These are phyloP conservation scores for Archips xylosteana DNA, from an alignment of 2,888 invertebrate genomes.

Conservation along the genomic window DNA sequence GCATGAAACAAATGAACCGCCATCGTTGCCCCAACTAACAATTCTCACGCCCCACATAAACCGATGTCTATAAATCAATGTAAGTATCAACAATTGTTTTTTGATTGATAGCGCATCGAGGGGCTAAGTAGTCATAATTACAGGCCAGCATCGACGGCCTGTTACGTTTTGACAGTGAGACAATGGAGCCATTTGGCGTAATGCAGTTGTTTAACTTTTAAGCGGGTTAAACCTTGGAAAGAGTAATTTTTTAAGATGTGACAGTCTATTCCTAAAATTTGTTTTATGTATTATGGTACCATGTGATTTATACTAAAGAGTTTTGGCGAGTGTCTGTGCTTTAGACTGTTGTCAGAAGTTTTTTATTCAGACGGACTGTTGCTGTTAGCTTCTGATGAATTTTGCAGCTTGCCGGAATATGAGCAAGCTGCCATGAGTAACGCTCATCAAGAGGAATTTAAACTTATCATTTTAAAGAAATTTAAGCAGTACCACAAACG, in stretches of 20 bases:
- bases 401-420: too few species aligned
- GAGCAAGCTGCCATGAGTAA: too few species aligned
- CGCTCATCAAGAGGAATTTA: too few species aligned
- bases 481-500: too few species aligned
- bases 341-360: too few species aligned
- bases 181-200: constrained; percentile 41
- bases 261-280: background rate
- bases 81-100: constrained; percentile 39
- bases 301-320: too few species aligned
- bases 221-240: constrained; percentile 11
- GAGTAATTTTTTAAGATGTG: background rate
- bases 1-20: constrained; percentile 21
- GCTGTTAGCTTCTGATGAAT: too few species aligned
- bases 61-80: constrained; percentile 45
- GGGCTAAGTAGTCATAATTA: constrained; percentile 51
- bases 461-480: too few species aligned
- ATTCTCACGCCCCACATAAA: constrained; percentile 44
- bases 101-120: constrained; percentile 48
- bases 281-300: too few species aligned
- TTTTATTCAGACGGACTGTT: too few species aligned
- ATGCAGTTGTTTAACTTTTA: constrained; percentile 28
- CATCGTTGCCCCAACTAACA: constrained; percentile 30
- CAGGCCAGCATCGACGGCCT: constrained; percentile 56
- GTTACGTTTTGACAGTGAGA: constrained; percentile 67
- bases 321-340: too few species aligned